Conservation (phyloP, 2,888 invertebrate genomes). For the Drosophila prostipennis region DNA sequence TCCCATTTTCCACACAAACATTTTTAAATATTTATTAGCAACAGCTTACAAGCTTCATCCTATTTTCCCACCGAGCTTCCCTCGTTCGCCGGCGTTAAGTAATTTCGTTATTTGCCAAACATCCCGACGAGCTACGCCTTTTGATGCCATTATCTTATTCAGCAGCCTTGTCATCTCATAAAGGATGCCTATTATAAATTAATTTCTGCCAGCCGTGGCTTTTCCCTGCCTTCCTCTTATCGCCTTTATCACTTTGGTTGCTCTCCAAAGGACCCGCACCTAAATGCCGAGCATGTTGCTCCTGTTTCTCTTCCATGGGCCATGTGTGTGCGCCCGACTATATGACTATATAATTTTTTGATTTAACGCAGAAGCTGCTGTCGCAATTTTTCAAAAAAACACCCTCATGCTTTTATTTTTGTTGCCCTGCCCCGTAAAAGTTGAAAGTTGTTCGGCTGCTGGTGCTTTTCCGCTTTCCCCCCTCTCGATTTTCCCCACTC, state of each 20-base stretch:
- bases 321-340: conserved; percentile 59
- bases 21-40: conserved; percentile 80
- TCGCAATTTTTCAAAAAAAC: conserved; percentile 69
- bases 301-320: conserved; percentile 26
- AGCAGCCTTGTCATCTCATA: conserved; percentile 79
- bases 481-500: background rate
- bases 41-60: conserved; percentile 71
- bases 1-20: conserved; percentile 61
- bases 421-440: conserved; percentile 52
- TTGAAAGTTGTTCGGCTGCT: conserved; percentile 56
- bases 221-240: conserved; percentile 43
- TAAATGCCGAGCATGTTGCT: conserved; percentile 69
- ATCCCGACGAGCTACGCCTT: conserved; percentile 55
- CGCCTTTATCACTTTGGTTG: conserved; percentile 56
- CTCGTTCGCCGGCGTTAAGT: conserved; percentile 63
- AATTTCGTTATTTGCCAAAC: conserved; percentile 78
- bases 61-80: conserved; percentile 45
- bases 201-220: conserved; percentile 71
- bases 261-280: conserved; percentile 34
- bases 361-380: conserved; percentile 69
- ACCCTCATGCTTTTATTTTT: conserved; percentile 58
- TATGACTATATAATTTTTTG: conserved; percentile 79
- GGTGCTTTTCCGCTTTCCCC: conserved; percentile 23
- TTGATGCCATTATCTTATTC: conserved; percentile 80
- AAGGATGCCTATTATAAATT: conserved; percentile 80